A percentile compares a stretch with the other conserved stretches of the same genome.
These are phyloP conservation scores for Hippocampus zosterae DNA, from an alignment of 2,113 vertebrate genomes.

Conservation along the genomic window DNA sequence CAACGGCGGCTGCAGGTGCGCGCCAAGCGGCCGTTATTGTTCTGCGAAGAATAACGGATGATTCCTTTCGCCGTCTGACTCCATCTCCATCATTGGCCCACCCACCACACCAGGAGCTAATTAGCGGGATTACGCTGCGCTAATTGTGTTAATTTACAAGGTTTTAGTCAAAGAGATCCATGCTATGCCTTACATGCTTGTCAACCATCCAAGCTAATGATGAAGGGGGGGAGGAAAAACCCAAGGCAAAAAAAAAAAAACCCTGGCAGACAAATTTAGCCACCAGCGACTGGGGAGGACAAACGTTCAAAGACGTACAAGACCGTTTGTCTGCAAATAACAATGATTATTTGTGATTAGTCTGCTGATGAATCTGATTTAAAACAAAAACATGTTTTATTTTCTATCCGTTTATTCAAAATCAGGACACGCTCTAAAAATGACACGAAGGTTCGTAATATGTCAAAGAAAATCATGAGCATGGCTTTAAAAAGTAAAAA, in stretches of 20 bases:
- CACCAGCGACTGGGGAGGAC: conserved; percentile 23
- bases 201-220: conserved; percentile 88
- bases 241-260: conserved; percentile 14
- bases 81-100: conserved; percentile 83
- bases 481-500: no score
- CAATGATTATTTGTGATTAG: no score
- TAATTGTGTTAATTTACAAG: conserved; percentile 99
- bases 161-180: conserved; percentile 95
- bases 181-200: conserved; percentile 86
- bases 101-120: conserved; percentile 88
- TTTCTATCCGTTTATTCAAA: no score
- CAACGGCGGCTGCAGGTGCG: conserved; percentile 44
- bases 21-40: conserved; percentile 59
- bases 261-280: conserved; percentile 16
- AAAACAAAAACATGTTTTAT: no score
- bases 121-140: conserved; percentile 95
- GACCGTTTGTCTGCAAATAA: not conserved
- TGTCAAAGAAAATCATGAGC: no score
- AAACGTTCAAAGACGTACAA: not conserved
- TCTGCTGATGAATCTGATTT: no score
- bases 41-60: conserved; percentile 79
- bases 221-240: conserved; percentile 79
- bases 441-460: no score
- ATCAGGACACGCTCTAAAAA: no score
- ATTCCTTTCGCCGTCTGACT: conserved; percentile 81